Base-by-base conservation (phyloP, 2,888 invertebrate genomes). In the Tinea trinotella region DNA sequence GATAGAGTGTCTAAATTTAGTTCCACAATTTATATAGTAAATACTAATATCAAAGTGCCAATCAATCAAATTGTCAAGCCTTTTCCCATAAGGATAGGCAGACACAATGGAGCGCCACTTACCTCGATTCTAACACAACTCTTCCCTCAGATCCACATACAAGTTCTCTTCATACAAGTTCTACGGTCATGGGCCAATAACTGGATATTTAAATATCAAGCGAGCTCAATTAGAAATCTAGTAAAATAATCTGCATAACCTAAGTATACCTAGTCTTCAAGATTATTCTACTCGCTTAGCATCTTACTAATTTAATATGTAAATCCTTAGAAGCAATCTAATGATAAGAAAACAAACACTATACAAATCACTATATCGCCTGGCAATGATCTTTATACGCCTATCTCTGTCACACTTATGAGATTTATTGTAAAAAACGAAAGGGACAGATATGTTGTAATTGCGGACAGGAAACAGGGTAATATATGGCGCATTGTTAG, bases 401-500 rank as follows among this genome's bases (percentile, higher is more conserved):
- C 46, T 17, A 6, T 46, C 46, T 46, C 46, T 46, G 5, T 46
- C 19, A 1, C 46, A 10, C 46, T 19, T 19, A 9, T 15, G 13
- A 2, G 13, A 40, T 34, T 61, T 60, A 46, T 13, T 34, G 3
- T 35, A 19, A 0, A 10, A 1, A 7, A n/a, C 46, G 24, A 1
- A 57, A 46, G 52, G 24, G 73, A 58, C 74, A 71, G 13, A 57
- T 56, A 53, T 56, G 58, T 62, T 62, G 67, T 67, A 70, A 71
- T 76, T 71, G 70, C 74, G 71, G 75, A 74, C 83, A 82, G 84
- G 83, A 84, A 84, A 80, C 75, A 64, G 67, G 55, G 74, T 83
- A 83, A 84, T 82, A 81, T 84, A 84, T 84, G 82, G 78, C 63
- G 76, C 78, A 84, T 84, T 84, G 84, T 84, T 83, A 74, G 79